These are phyloP conservation scores for Andrena fulva DNA, from an alignment of 2,888 invertebrate genomes.

Conservation along the genomic window DNA sequence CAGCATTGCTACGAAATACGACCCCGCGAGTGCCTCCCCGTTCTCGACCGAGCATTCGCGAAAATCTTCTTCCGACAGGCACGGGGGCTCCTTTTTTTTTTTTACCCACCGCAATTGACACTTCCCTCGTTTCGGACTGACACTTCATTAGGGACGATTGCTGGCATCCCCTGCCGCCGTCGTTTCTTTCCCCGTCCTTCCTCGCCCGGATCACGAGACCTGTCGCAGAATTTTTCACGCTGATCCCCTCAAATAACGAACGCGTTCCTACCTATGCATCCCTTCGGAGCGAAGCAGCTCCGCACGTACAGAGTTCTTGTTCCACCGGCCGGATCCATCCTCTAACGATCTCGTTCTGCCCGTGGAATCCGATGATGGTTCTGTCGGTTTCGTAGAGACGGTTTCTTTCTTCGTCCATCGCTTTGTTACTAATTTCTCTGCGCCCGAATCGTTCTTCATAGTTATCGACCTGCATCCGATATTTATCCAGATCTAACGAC, in stretches of 20 bases:
- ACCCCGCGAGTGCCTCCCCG: not conserved
- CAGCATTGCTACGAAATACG: too few relatives aligned
- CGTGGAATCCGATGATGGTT: slow-evolving; percentile 64
- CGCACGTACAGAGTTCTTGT: slow-evolving; percentile 69
- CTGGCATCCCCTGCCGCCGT: slow-evolving; percentile 29
- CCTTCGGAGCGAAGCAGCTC: slow-evolving; percentile 38
- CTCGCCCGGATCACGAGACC: slow-evolving; percentile 23
- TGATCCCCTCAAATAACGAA: slow-evolving; percentile 58
- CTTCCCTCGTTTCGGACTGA: slow-evolving; percentile 45
- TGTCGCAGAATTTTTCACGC: slow-evolving; percentile 51
- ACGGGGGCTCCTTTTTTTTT: not conserved
- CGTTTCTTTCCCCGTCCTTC: slow-evolving; percentile 36
- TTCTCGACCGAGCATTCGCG: not conserved
- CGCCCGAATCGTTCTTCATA: slow-evolving; percentile 4
- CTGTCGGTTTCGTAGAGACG: slow-evolving; percentile 39
- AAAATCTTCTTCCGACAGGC: not conserved
- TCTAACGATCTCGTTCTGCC: slow-evolving; percentile 69
- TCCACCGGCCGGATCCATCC: slow-evolving; percentile 43
- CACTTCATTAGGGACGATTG: slow-evolving; percentile 53
- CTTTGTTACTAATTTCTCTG: slow-evolving; percentile 44
- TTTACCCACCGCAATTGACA: slow-evolving; percentile 54
- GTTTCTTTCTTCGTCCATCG: slow-evolving; percentile 42
- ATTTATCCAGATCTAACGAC: not conserved
- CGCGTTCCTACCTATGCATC: slow-evolving; percentile 60
- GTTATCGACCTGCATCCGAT: not conserved